Conservation (phyloP, 2,888 invertebrate species). For the Drosophila algonquin region DNA sequence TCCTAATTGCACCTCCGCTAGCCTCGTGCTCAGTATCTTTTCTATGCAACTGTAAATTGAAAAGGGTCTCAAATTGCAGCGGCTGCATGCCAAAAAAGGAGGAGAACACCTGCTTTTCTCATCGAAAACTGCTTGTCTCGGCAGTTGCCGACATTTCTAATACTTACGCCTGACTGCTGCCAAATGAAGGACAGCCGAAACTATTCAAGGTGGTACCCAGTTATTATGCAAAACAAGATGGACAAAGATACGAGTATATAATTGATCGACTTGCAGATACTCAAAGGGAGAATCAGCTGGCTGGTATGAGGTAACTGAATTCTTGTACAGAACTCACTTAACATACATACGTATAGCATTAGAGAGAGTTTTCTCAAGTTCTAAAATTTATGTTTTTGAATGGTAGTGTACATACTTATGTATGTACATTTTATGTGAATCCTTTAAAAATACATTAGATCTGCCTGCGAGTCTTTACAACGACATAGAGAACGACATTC, state of each 20-base stretch:
- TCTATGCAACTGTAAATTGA: conserved; percentile 59
- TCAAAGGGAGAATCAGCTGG: neutral
- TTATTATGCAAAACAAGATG: conserved; percentile 1
- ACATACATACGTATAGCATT: too few relatives aligned
- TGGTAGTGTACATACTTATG: too few relatives aligned
- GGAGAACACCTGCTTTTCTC: conserved; percentile 49
- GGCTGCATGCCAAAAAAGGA: conserved; percentile 49
- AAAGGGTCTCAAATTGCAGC: conserved; percentile 62
- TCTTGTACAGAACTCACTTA: neutral
- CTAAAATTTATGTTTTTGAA: too few relatives aligned
- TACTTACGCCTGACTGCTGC: conserved; percentile 50
- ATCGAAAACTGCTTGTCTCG: conserved; percentile 13
- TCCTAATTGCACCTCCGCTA: conserved; percentile 65
- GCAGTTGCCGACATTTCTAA: conserved; percentile 8
- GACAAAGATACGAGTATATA: neutral
- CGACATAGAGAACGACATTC: neutral
- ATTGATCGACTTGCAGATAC: neutral
- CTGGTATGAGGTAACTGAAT: neutral
- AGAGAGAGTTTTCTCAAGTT: too few relatives aligned
- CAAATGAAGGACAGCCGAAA: conserved; percentile 37
- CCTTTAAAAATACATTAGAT: conserved; percentile 20
- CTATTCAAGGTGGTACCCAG: neutral
- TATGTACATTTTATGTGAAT: neutral
- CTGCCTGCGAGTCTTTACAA: conserved; percentile 14
- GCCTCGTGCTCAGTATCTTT: conserved; percentile 44